These are phyloP conservation scores for Machimus rusticus DNA, from an alignment of 2,888 invertebrate genomes.

Conservation along the genomic window DNA sequence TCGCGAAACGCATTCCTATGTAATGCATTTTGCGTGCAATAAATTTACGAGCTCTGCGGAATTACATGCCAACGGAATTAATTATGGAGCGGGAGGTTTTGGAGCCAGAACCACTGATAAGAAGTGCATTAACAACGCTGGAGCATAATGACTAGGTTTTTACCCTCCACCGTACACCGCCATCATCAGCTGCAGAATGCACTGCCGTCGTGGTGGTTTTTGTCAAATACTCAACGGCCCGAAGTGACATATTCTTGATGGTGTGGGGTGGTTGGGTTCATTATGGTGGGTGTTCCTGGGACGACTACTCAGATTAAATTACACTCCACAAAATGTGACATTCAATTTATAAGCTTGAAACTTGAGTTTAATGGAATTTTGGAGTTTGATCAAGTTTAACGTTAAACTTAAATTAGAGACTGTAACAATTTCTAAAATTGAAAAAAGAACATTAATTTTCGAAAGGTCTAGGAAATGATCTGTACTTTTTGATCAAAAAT, in stretches of 20 bases:
- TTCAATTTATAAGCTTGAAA: not conserved
- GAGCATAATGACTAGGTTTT: not conserved
- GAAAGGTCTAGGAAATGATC: not conserved
- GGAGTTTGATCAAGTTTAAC: not conserved
- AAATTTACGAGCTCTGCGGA: not conserved
- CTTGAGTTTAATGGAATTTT: not conserved
- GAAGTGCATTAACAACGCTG: not conserved
- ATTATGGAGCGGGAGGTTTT: not conserved
- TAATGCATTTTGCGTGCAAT: not conserved
- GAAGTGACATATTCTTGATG: not conserved
- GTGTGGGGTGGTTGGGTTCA: not conserved
- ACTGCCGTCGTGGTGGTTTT: not conserved
- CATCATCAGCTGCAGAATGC: not conserved
- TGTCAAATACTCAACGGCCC: not conserved
- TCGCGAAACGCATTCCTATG: not conserved
- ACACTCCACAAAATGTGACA: not conserved
- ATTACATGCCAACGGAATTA: conserved; percentile 2
- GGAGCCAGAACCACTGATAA: not conserved
- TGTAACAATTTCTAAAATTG: not conserved
- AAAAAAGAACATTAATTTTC: not conserved
- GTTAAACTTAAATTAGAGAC: not conserved
- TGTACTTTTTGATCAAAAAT: not conserved
- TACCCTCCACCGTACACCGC: not conserved
- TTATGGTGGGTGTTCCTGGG: not conserved
- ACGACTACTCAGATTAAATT: not conserved